Base-by-base conservation (phyloP, 2,797 vertebrate genomes). In the Pelochelys cantorii region DNA sequence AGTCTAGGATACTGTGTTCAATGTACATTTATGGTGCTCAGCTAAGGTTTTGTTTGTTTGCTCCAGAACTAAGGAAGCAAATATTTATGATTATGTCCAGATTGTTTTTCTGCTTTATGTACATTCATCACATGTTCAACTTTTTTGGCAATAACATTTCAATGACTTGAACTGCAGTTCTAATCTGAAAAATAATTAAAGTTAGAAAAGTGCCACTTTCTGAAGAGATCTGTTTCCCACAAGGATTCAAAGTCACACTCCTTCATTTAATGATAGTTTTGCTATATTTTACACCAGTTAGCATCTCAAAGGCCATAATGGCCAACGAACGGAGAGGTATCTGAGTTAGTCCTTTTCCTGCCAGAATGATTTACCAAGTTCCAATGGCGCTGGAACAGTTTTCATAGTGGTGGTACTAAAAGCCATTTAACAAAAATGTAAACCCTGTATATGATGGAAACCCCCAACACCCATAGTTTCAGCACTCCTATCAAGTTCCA, bases 271-370 rank as follows among this genome's bases (percentile, higher is more conserved):
- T 65, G 15, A 65, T 29, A 65, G 29, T 17, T 65, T 65, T 65
- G 82, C 31, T 80, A n/a, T 57, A 88, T 80, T 52, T 22, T 92
- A n/a, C 55, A 88, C 54, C 53, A 80, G 85, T 89, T 79, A 95
- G 68, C 42, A 88, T 87, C 34, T 88, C 74, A 37, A 20, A 68
- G 57, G n/a, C 68, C n/a, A 52, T 0, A 65, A 1, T 54, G 89
- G 82, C 4, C 74, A 62, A 81, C 86, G 79, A 62, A 81, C 86
- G 75, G 13, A 53, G 25, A 87, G 86, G 81, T 79, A 94, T n/a
- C n/a, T 79, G 83, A 48, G 85, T 79, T 87, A 86, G 91, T 48
- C 75, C 88, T 71, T 79, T n/a, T 59, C 85, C 34, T 79, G 0
- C 52, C 79, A 25, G 29, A 74, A 92, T 55, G 1, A 31, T 54